phyloP scores from a whole-genome alignment of 2,797 vertebrate species.

The Rhyacichthys aspro region DNA sequence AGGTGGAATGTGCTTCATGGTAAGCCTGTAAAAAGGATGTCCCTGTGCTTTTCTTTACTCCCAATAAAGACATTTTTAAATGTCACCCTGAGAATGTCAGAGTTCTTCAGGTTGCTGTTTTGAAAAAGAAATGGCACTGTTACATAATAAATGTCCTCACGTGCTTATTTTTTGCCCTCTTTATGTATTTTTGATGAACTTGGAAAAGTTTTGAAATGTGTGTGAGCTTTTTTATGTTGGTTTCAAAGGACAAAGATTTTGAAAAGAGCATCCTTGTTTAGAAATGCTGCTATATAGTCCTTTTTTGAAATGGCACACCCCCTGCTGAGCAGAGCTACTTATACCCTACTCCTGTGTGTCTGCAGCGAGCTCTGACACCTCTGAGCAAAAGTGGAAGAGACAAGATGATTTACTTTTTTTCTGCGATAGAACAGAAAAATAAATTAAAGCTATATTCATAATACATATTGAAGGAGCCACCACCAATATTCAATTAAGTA shows the following conservation, averaged over 20 bases:
- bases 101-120: conserved; percentile 5
- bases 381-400: conserved; percentile 22
- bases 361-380: conserved; percentile 15
- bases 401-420: not conserved
- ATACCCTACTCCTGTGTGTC: not conserved
- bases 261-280: conserved; percentile 3
- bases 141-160: not conserved
- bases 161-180: not conserved
- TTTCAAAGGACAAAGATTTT: not conserved
- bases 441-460: too few relatives aligned
- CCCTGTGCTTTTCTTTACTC: conserved; percentile 61
- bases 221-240: not conserved
- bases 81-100: conserved; percentile 12
- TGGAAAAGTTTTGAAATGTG: conserved; percentile 6
- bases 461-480: too few relatives aligned
- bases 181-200: not conserved
- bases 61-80: conserved; percentile 72
- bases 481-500: too few relatives aligned
- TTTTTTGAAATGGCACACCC: conserved; percentile 18
- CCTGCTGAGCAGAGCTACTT: conserved; percentile 18
- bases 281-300: conserved; percentile 9
- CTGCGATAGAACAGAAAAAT: too few relatives aligned
- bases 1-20: conserved; percentile 21
- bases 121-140: not conserved
- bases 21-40: conserved; percentile 41